Conservation (phyloP, 2,888 invertebrate species). For the Lymantria dispar region DNA sequence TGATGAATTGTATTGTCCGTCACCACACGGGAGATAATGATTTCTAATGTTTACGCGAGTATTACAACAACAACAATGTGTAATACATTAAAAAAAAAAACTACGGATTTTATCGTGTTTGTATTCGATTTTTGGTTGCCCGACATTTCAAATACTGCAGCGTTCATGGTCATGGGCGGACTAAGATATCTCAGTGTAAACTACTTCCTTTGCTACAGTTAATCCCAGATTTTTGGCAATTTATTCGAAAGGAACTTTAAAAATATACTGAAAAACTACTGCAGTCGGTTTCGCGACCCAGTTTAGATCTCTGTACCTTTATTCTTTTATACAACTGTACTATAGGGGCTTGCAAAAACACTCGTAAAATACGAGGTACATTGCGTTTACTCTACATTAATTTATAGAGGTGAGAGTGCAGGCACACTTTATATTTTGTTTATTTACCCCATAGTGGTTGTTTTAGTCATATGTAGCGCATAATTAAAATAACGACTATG, state of each 20-base stretch:
- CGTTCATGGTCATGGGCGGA: too few relatives aligned
- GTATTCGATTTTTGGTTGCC: too few relatives aligned
- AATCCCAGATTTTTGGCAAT: not conserved
- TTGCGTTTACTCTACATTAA: constrained; percentile 1
- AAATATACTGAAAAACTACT: not conserved
- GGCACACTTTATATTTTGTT: constrained; percentile 1
- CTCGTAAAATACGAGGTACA: constrained; percentile 2
- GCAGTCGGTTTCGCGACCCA: not conserved
- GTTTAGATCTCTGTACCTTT: not conserved
- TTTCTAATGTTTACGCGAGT: too few relatives aligned
- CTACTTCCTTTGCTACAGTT: too few relatives aligned
- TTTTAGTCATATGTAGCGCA: not conserved
- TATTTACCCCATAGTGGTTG: not conserved
- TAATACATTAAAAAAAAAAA: too few relatives aligned
- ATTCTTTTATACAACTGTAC: not conserved
- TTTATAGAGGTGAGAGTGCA: not conserved
- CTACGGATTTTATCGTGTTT: too few relatives aligned
- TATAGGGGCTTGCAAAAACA: not conserved
- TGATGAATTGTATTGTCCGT: too few relatives aligned
- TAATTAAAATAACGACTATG: not conserved
- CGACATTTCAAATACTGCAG: too few relatives aligned
- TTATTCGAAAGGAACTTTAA: not conserved
- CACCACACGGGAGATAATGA: too few relatives aligned
- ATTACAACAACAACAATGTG: too few relatives aligned
- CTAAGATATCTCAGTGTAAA: too few relatives aligned